Base-by-base conservation (phyloP, 2,113 vertebrate genomes). In the Hippocampus guttulatus region DNA sequence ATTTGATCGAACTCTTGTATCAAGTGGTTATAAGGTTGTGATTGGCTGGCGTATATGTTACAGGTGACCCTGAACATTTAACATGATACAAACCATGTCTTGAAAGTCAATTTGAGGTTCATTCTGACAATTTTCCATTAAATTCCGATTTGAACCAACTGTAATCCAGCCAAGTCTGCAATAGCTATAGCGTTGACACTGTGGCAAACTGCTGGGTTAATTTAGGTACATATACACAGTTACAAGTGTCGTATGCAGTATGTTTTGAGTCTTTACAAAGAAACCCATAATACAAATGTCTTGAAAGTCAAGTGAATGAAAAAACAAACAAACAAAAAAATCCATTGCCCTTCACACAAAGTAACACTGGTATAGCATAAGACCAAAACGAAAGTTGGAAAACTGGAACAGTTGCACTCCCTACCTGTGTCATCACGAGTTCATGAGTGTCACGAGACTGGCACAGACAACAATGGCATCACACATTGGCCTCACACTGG, bases 371-470 rank as follows among this genome's bases (percentile, higher is more conserved):
- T 73, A 60, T 74, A 33, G 41, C 75, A 77, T 75, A 77, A 47
- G 69, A 86, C 72, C 75, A 67, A 77, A 58, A 25, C 25, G 8
- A 69, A 61, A 74, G 58, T 25, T 80, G 57, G 73, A 23, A 64
- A 64, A 43, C n/a, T n/a, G 63, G n/a, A 64, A 45, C 23, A 25
- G 65, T 68, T 47, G 12, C 74, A 70, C 82, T 83, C 75, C 78
- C 78, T 84, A 75, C 87, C 70, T 82, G 81, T 75, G 71, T 90
- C 85, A 87, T 89, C 78, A 85, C 54, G 72, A 83, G 84, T 87
- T 87, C 82, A 85, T 71, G 78, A 81, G 83, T 77, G 63, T 71
- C 78, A 85, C 76, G 90, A 92, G 90, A 91, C 92, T 90, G 90
- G 88, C 81, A 41, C 74, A 91, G 88, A 92, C 90, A 92, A 89